Evolutionary conservation across 2,113 vertebrate species (phyloP).

Genomic region (Silurus glanis): DNA sequence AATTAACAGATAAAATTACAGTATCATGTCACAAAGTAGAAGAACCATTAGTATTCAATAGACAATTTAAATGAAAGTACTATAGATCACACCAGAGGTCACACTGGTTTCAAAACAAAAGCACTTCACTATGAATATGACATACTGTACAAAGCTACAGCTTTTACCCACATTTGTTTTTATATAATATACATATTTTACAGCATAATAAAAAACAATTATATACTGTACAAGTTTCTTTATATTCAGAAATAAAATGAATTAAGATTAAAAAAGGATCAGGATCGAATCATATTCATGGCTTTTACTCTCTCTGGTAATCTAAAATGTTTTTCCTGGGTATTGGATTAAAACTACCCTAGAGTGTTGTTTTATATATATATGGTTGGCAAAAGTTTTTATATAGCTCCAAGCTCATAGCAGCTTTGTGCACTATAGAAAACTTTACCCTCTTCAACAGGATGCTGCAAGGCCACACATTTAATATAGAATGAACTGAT

Average conservation of each 20-base stretch:
- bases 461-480: neutral
- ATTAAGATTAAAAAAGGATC: no score
- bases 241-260: neutral
- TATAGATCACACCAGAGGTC: no score
- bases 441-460: neutral
- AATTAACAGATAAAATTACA: no score
- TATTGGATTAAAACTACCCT: neutral
- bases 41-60: no score
- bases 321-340: neutral
- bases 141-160: neutral
- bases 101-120: neutral
- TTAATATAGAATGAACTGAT: constrained; percentile 6
- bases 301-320: neutral
- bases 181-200: neutral
- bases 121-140: neutral
- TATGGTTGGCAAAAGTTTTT: neutral
- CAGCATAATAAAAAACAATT: neutral
- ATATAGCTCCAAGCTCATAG: neutral
- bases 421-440: neutral
- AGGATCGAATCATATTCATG: neutral
- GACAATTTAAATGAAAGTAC: no score
- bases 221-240: neutral
- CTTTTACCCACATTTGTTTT: neutral
- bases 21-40: no score
- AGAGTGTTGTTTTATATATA: neutral